Conservation (phyloP, 2,797 vertebrate genomes). For the Pipistrellus kuhlii region DNA sequence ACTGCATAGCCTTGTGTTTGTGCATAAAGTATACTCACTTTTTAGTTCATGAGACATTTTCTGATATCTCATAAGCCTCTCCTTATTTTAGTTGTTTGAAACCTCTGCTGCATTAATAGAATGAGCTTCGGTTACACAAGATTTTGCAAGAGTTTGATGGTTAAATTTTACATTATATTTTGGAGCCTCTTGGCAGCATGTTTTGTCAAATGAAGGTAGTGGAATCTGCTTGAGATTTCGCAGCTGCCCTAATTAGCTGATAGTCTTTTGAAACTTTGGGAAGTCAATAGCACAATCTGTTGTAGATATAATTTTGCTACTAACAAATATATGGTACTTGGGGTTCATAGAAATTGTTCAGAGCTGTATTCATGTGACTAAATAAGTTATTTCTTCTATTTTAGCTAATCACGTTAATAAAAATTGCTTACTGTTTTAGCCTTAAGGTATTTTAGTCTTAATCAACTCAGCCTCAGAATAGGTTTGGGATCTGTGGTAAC, state of each 20-base stretch:
- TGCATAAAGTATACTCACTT: not conserved
- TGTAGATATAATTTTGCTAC: slow-evolving; percentile 32
- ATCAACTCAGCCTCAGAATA: slow-evolving; percentile 63
- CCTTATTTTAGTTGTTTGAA: not conserved
- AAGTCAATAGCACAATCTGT: slow-evolving; percentile 70
- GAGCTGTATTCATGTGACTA: slow-evolving; percentile 33
- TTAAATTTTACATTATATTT: slow-evolving; percentile 68
- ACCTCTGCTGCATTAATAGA: not conserved
- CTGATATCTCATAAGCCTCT: not conserved
- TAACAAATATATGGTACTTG: slow-evolving; percentile 61
- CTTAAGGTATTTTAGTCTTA: slow-evolving; percentile 55
- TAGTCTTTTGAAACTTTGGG: slow-evolving; percentile 60
- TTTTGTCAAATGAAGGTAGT: slow-evolving; percentile 66
- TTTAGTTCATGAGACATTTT: not conserved
- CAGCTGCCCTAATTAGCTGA: slow-evolving; percentile 72
- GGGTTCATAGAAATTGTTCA: not conserved
- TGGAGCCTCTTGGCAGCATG: slow-evolving; percentile 46
- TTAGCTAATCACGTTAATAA: slow-evolving; percentile 58
- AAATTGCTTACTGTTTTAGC: slow-evolving; percentile 45
- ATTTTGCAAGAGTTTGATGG: slow-evolving; percentile 46
- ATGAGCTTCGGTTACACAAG: slow-evolving; percentile 43
- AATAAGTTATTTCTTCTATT: slow-evolving; percentile 61
- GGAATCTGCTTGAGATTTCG: slow-evolving; percentile 54
- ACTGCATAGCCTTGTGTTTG: not conserved
- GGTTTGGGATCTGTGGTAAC: not conserved